Conservation (phyloP, 2,113 vertebrate species). For the Machaerirhynchus nigripectus region DNA sequence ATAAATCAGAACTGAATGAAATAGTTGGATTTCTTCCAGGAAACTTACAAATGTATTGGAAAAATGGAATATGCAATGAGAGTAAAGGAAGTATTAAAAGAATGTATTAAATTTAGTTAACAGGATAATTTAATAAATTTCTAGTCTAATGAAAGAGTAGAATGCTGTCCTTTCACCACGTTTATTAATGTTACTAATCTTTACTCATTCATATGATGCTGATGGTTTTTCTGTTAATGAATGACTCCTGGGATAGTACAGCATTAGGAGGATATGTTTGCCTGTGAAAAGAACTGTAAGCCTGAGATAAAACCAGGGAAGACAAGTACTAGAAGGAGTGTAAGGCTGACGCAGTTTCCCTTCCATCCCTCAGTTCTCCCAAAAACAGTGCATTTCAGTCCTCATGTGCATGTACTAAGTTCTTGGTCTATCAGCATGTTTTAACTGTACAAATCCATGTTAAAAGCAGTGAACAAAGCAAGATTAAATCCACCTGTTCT, state of each 20-base stretch:
- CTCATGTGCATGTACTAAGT: accelerated
- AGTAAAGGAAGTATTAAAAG: not conserved
- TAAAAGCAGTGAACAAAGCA: not conserved
- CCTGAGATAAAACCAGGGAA: not conserved
- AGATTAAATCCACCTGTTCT: not conserved
- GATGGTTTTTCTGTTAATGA: not conserved
- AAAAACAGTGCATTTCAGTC: not conserved
- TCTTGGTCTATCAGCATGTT: not conserved
- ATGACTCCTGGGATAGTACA: not conserved
- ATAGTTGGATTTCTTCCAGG: not conserved
- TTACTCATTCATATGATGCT: not conserved
- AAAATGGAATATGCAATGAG: not conserved
- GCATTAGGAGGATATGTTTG: not conserved
- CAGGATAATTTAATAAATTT: not conserved
- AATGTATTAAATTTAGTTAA: not conserved
- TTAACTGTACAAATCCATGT: not conserved
- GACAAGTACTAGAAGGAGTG: not conserved
- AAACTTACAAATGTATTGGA: not conserved
- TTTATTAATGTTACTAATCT: not conserved
- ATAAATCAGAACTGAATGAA: not conserved
- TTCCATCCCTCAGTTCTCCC: not conserved
- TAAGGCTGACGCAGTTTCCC: not conserved
- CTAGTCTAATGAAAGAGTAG: not conserved
- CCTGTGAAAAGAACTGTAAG: not conserved
- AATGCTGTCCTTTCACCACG: not conserved